phyloP scores from a whole-genome alignment of 2,113 vertebrate species.

The Laticauda laticaudata region DNA sequence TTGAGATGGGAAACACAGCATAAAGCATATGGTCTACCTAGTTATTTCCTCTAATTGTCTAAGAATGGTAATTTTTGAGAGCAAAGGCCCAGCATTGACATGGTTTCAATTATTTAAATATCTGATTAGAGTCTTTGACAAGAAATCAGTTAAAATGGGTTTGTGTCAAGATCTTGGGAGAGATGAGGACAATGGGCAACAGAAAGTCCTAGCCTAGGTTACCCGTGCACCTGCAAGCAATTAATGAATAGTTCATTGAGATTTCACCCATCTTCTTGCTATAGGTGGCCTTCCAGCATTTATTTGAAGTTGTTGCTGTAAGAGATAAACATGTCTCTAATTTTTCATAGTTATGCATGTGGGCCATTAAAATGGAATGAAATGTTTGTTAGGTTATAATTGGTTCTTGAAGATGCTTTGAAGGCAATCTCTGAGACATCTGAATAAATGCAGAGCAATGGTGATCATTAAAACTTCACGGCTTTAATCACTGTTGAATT shows the following conservation, averaged over 20 bases:
- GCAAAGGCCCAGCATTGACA: background rate
- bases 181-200: slow-evolving; percentile 11
- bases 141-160: slow-evolving; percentile 18
- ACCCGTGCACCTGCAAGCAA: slow-evolving; percentile 55
- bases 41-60: background rate
- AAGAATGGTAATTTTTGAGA: fast-evolving
- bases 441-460: background rate
- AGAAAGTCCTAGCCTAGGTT: background rate
- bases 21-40: background rate
- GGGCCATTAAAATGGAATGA: slow-evolving; percentile 30
- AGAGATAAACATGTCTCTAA: slow-evolving; percentile 16
- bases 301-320: slow-evolving; percentile 29
- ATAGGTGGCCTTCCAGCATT: slow-evolving; percentile 39
- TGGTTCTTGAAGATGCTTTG: slow-evolving; percentile 20
- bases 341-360: slow-evolving; percentile 37
- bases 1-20: background rate
- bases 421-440: slow-evolving; percentile 9
- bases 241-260: slow-evolving; percentile 50
- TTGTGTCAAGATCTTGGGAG: slow-evolving; percentile 30
- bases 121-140: slow-evolving; percentile 13
- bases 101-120: background rate
- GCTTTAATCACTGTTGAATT: slow-evolving; percentile 32
- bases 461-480: slow-evolving; percentile 26
- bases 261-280: slow-evolving; percentile 29
- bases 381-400: background rate